Conservation (phyloP, 2,113 vertebrate species). For the Terrapene triunguis region DNA sequence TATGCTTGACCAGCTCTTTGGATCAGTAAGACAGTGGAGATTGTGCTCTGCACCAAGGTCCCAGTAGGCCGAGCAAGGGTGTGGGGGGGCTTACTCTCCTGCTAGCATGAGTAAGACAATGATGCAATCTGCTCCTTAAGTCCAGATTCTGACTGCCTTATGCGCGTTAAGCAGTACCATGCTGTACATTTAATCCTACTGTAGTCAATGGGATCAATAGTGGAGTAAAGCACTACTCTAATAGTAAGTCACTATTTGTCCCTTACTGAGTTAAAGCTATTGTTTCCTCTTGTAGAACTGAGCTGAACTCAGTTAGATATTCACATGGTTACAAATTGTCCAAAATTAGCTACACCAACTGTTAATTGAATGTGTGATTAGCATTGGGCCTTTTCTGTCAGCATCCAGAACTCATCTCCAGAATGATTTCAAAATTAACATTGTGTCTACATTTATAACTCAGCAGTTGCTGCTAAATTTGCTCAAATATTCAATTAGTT, state of each 20-base stretch:
- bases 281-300: background rate
- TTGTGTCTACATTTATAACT: background rate
- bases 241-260: background rate
- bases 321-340: rapidly evolving
- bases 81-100: background rate
- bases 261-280: background rate
- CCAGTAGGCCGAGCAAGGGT: background rate
- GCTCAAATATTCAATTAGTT: slow-evolving; percentile 70
- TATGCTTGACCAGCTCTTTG: background rate
- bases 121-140: background rate
- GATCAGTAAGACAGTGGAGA: background rate
- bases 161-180: background rate
- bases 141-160: background rate
- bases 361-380: too few species aligned
- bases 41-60: background rate
- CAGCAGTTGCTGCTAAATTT: slow-evolving; percentile 45
- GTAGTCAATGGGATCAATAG: background rate
- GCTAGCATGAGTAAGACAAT: background rate
- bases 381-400: rapidly evolving
- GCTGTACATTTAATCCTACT: background rate
- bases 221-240: background rate
- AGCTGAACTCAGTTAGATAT: rapidly evolving
- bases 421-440: background rate
- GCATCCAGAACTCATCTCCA: background rate
- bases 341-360: rapidly evolving